phyloP scores from a whole-genome alignment of 1,140 invertebrate species.

The Campoletis sonorensis region DNA sequence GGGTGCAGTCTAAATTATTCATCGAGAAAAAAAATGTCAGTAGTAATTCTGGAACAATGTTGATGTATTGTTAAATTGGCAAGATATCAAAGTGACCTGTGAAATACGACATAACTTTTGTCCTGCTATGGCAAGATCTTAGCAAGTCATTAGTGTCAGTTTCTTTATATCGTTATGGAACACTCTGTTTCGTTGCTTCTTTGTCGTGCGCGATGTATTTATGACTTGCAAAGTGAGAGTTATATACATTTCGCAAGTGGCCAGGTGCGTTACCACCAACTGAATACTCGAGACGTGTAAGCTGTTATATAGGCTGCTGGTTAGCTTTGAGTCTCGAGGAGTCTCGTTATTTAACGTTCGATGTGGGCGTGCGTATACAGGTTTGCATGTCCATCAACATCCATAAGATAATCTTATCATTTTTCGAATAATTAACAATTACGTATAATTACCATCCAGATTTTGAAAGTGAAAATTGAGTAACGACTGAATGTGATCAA shows the following conservation, averaged over 20 bases:
- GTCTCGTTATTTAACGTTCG: conserved; percentile 10
- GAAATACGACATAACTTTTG: background rate
- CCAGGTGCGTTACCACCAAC: conserved; percentile 12
- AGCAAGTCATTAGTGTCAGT: background rate
- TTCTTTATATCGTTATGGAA: background rate
- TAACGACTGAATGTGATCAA: background rate
- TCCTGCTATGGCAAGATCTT: background rate
- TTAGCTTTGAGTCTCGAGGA: background rate
- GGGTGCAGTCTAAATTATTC: too few species aligned
- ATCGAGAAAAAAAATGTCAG: background rate
- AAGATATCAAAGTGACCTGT: background rate
- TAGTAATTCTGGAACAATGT: background rate
- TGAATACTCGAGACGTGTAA: background rate
- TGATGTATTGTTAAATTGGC: background rate
- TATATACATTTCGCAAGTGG: conserved; percentile 8
- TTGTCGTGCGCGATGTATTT: background rate
- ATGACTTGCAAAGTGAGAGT: background rate
- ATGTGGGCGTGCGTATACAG: background rate
- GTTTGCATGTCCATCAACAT: background rate
- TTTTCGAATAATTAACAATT: background rate
- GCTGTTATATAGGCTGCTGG: background rate
- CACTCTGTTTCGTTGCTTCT: background rate
- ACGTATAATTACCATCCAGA: background rate
- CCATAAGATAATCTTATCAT: background rate
- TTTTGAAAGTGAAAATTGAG: background rate